Evolutionary conservation across 2,797 vertebrate genomes (phyloP).

Genomic region (Aeoliscus strigatus): DNA sequence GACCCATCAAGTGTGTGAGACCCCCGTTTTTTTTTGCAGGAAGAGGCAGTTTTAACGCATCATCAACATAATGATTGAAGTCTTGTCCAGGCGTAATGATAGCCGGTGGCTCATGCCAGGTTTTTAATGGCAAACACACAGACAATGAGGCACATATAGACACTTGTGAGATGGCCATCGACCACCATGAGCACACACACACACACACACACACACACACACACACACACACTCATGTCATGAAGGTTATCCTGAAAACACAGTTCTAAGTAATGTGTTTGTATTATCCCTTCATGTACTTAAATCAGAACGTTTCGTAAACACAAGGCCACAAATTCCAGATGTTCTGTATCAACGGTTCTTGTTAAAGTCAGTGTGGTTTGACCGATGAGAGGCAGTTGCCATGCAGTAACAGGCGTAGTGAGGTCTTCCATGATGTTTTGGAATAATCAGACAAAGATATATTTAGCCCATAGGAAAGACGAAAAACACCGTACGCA

Average conservation of each 20-base stretch:
- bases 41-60: slow-evolving; percentile 18
- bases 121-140: slow-evolving; percentile 59
- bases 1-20: slow-evolving; percentile 12
- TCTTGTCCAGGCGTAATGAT: slow-evolving; percentile 40
- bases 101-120: slow-evolving; percentile 52
- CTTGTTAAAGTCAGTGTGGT: too few species aligned
- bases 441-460: too few species aligned
- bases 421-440: too few species aligned
- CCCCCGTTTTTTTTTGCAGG: slow-evolving; percentile 23
- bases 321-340: too few species aligned
- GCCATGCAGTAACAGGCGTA: too few species aligned
- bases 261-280: too few species aligned
- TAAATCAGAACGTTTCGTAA: too few species aligned
- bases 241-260: neutral
- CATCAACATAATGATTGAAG: slow-evolving; percentile 41
- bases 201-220: slow-evolving; percentile 17
- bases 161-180: slow-evolving; percentile 20
- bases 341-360: too few species aligned
- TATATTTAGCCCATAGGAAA: too few species aligned
- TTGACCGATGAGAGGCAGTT: too few species aligned
- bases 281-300: too few species aligned
- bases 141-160: slow-evolving; percentile 41
- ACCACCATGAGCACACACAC: neutral
- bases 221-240: neutral
- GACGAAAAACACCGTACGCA: too few species aligned